Conservation (phyloP, 1,140 invertebrate genomes). For the Sminthurinus signatus region DNA sequence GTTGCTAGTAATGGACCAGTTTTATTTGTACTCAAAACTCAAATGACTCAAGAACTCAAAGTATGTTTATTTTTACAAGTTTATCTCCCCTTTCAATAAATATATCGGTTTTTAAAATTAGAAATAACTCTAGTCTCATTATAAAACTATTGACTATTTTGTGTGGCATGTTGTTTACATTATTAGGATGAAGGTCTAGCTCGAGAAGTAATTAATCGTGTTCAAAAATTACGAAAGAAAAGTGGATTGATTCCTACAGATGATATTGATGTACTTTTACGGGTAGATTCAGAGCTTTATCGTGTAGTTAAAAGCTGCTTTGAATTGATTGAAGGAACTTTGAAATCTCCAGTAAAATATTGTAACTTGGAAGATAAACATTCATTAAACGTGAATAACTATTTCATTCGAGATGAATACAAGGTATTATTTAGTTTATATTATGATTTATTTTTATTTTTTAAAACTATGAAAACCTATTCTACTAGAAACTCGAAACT, state of each 20-base stretch:
- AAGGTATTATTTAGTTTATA: no score
- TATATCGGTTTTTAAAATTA: no score
- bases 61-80: no score
- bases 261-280: constrained; percentile 76
- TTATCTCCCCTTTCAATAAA: no score
- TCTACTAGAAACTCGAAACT: no score
- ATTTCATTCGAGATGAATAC: constrained; percentile 44
- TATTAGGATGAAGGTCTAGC: constrained; percentile 78
- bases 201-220: constrained; percentile 89
- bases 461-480: no score
- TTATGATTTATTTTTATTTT: no score
- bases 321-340: constrained; percentile 69
- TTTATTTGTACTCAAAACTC: constrained; percentile 49
- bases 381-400: constrained; percentile 54
- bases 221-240: constrained; percentile 97
- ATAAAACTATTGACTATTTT: no score
- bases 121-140: no score
- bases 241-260: constrained; percentile 88
- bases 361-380: neutral
- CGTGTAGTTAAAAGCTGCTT: constrained; percentile 62
- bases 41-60: constrained; percentile 7
- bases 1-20: constrained; percentile 46
- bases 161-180: no score
- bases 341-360: constrained; percentile 57
- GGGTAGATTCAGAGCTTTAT: constrained; percentile 54